Base-by-base conservation (phyloP, 2,113 vertebrate genomes). In the Salvelinus namaycush region DNA sequence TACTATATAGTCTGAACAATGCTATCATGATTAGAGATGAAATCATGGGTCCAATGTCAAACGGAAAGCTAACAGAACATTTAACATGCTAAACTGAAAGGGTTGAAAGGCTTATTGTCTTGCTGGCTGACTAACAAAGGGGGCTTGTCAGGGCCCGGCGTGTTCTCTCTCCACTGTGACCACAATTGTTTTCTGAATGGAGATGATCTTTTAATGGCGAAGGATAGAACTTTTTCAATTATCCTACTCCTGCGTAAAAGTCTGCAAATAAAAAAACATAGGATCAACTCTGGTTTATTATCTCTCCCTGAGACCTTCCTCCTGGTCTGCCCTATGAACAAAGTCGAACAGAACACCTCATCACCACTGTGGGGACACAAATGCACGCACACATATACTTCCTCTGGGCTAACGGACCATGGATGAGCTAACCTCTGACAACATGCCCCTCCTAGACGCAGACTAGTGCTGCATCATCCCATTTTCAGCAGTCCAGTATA, bases 401-500 rank as follows among this genome's bases (percentile, higher is more conserved):
- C 65, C 65, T 67, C 65, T 67, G 27, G 39, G 51, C 22, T 9
- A 31, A 70, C 62, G 70, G 66, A 68, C 34, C 34, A 39, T 39
- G 7, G 34, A 39, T 39, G 34, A 39, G 34, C 8, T 39, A 7
- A 9, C 34, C 34, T 39, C 34, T 39, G 8, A 44, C 39, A 44
- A 44, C 79, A 77, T 14, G 57, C 64, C 75, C 73, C 72, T 59
- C 79, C 74, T 51, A 70, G 18, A 44, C n/a, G 73, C 49, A 14
- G 0, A 64, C 1, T 12, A 82, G 74, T 12, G 72, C 73, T 76
- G 69, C 76, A 70, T 51, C 68, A 75, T 31, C 84, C 87, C 82
- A 83, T 76, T 67, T 76, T 85, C 82, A 70, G 12, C 70, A 79
- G 73, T 76, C 82, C 69, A 62, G 29, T 60, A 7, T 22, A 16